Base-by-base conservation (phyloP, 2,113 vertebrate species). In the Progne subis region DNA sequence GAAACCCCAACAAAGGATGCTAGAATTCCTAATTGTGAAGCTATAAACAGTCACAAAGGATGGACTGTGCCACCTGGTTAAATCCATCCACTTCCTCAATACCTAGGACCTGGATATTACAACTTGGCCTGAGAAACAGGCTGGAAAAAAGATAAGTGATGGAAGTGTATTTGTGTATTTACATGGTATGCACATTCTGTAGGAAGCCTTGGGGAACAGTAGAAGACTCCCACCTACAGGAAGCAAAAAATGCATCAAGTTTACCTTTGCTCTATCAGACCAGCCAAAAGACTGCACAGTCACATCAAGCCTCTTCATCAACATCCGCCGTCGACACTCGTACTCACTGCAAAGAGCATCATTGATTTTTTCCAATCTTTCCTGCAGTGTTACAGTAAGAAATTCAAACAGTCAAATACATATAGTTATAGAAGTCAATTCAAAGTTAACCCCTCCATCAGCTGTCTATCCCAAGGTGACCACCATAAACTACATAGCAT, bases 201-300 rank as follows among this genome's bases (percentile, higher is more conserved):
- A 61, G 88, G 24, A 86, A 29, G 50, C n/a, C 6, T 11, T 37
- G 19, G 39, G 53, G 44, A 88, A 82, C 23, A 89, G 65, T 60
- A 86, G 63, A 20, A 94, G 76, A 85, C 79, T 89, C 64, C 49
- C 75, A 95, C 56, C 94, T 95, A 94, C 74, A 97, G 95, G 94
- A 92, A 88, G 44, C 44, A 84, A 64, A 32, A 13, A 81, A 81
- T 20, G 92, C 37, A 74, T 63, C 91, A 90, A 75, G 91, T 94
- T 52, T 96, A 98, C 99, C 98, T 99, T 99, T 25, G 99, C 99
- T 98, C 98, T 98, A 53, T 99, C 99, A 10, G 99, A 99, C 99
- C 99, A 99, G 9, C 99, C 98, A 56, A 99, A 99, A 10, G 99
- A 99, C 97, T 99, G 99, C 44, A 99, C 98, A 2, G 99, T 99